A percentile compares a stretch with the other conserved stretches of the same genome.
Evolutionary conservation across 2,797 vertebrate species (phyloP).

Genomic region (Sebastes diploproa): DNA sequence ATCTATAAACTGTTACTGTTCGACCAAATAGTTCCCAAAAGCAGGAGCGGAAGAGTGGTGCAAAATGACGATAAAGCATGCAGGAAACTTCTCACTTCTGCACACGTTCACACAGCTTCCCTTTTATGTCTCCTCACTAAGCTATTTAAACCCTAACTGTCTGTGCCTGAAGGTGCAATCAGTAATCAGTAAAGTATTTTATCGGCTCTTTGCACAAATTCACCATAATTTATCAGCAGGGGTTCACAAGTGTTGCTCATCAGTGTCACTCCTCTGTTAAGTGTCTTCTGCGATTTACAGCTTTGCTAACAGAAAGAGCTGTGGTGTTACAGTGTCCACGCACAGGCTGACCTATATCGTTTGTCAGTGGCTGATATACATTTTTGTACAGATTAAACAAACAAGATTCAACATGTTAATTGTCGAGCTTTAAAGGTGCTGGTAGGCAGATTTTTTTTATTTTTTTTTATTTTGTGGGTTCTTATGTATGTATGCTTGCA

Average conservation of each 20-base stretch:
- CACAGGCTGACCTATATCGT: not conserved
- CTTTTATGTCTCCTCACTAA: not conserved
- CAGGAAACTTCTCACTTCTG: not conserved
- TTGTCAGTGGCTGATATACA: not conserved
- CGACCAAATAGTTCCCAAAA: not conserved
- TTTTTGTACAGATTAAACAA: not conserved
- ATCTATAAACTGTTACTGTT: not conserved
- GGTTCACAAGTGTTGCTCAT: conserved; percentile 23
- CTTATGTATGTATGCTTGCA: not conserved
- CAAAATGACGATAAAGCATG: not conserved
- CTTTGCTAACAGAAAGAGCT: not conserved
- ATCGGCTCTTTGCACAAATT: conserved; percentile 26
- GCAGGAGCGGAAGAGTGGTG: not conserved
- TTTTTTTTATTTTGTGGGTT: not conserved
- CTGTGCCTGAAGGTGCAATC: conserved; percentile 1
- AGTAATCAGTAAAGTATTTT: conserved; percentile 27
- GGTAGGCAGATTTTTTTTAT: not conserved
- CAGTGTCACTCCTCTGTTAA: not conserved
- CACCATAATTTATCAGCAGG: conserved; percentile 33
- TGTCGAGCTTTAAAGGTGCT: not conserved
- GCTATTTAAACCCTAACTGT: not conserved
- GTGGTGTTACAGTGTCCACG: not conserved
- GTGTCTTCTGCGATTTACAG: not conserved
- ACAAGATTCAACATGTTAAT: not conserved
- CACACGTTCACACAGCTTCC: not conserved